Base-by-base conservation (phyloP, 2,113 vertebrate genomes). In the Vicugna pacos region DNA sequence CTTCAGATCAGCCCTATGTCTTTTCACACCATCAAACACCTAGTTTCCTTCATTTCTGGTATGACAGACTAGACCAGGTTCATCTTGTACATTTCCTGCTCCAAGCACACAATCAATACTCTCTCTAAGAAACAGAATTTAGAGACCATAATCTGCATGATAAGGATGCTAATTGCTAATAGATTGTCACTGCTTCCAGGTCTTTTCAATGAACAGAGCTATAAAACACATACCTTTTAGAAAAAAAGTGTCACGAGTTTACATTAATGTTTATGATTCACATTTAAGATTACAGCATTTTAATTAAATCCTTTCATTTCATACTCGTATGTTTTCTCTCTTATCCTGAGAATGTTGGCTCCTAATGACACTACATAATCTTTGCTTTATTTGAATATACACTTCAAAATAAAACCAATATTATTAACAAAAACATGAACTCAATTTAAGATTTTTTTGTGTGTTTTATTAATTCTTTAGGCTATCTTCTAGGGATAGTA, bases 381-480 rank as follows among this genome's bases (percentile, higher is more conserved):
- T 81, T 83, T 89, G 62, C 70, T 84, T 84, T 70, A 84, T 72
- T 26, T 82, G n/a, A 94, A 89, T 62, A 91, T 46, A 35, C 56
- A 48, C 56, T 72, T 77, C 62, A 96, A 94, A 94, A 89, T 69
- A 54, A 88, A n/a, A 91, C 6, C 28, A 86, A 50, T 64, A 90
- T 46, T 72, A 87, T 54, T 83, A 76, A 76, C 50, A 83, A 70
- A 94, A 92, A 52, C 54, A 82, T 76, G 67, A 91, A 96, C 69
- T 54, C 7, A 35, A 50, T 35, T 67, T 69, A 80, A 89, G 15
- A 8, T 76, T 80, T 73, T 35, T 87, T 42, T 91, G 20, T 62
- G 52, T 24, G 46, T n/a, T 42, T 67, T 60, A 26, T 82, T 54
- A 42, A 56, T 26, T 54, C n/a, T 64, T 54, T 54, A 64, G 75